Base-by-base conservation (phyloP, 2,113 vertebrate species). In the Paedocypris sp. region DNA sequence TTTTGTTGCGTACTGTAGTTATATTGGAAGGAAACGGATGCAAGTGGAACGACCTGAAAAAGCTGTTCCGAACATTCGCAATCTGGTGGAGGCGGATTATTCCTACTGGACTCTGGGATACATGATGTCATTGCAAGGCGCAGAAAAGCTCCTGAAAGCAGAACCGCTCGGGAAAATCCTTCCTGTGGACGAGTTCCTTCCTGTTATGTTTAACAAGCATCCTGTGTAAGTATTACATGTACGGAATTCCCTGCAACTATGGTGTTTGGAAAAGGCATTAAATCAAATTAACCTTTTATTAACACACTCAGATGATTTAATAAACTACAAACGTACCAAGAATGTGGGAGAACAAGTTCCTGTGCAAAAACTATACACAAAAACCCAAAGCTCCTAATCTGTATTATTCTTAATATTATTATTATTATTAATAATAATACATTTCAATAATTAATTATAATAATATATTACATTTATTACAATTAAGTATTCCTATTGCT, bases 61-160 rank as follows among this genome's bases (percentile, higher is more conserved):
- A 68, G 77, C 91, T 0, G 93, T 96, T 38, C 83, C 88, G 3
- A 87, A 85, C 0, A 79, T 96, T 54, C 83, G 89, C 71, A 94
- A 91, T 68, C 67, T 96, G 68, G 93, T 96, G 45, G 88, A 88
- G 46, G 89, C 91, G 0, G 93, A 93, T 53, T 96, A 96, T 66
- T 96, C 93, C 3, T 96, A 95, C 51, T 96, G 93, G 93, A 95
- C 91, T 0, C 72, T 96, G 41, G 91, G 85, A 1, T 96, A 96
- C 6, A 86, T 88, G 68, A 83, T 96, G 19, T 93, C 92, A 1
- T 75, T 91, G 19, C 85, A 86, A 49, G 93, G 93, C 1, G 92
- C 93, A 1, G 74, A 56, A 63, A 96, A 95, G 73, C 88, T 96
- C 48, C 69, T 96, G 54, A 82, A 79, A 0, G 90, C 87, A 1